Percentiles rank a stretch among this genome's conserved stretches.
Evolutionary conservation across 1,140 invertebrate species (phyloP).

Genomic region (Parapsyche elsis): DNA sequence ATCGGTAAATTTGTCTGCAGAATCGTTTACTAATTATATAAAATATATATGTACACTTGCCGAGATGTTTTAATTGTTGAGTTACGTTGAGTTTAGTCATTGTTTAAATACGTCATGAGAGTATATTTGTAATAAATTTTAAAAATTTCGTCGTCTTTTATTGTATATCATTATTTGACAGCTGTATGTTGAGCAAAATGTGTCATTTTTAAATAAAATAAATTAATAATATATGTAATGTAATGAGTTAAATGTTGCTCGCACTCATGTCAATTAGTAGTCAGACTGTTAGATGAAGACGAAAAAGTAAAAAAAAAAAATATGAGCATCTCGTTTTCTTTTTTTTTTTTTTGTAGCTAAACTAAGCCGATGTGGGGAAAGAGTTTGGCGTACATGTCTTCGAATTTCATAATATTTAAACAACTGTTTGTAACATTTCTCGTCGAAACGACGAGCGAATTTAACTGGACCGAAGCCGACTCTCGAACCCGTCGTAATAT

Average conservation of each 20-base stretch:
- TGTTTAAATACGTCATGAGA: not conserved
- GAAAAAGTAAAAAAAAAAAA: conserved; percentile 41
- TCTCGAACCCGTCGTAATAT: conserved; percentile 44
- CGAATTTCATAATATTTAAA: not conserved
- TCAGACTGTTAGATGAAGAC: conserved; percentile 55
- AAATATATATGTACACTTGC: conserved; percentile 26
- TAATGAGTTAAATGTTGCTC: conserved; percentile 55
- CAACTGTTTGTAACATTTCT: not conserved
- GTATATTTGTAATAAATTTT: not conserved
- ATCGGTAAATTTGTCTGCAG: conserved; percentile 23
- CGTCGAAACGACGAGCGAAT: too few species aligned
- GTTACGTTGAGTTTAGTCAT: not conserved
- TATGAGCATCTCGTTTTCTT: conserved; percentile 51
- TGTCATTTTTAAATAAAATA: not conserved
- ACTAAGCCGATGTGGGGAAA: conserved; percentile 15
- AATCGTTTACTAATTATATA: conserved; percentile 14
- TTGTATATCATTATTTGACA: not conserved
- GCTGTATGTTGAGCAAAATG: conserved; percentile 6
- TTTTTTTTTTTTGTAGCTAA: conserved; percentile 48
- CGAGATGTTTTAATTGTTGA: not conserved
- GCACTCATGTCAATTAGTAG: conserved; percentile 57
- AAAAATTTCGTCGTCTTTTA: not conserved
- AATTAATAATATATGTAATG: conserved; percentile 38
- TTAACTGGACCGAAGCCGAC: not conserved
- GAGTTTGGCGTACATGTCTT: not conserved